phyloP scores from a whole-genome alignment of 2,797 vertebrate genomes.

The Parauchenoglanis ngamensis region DNA sequence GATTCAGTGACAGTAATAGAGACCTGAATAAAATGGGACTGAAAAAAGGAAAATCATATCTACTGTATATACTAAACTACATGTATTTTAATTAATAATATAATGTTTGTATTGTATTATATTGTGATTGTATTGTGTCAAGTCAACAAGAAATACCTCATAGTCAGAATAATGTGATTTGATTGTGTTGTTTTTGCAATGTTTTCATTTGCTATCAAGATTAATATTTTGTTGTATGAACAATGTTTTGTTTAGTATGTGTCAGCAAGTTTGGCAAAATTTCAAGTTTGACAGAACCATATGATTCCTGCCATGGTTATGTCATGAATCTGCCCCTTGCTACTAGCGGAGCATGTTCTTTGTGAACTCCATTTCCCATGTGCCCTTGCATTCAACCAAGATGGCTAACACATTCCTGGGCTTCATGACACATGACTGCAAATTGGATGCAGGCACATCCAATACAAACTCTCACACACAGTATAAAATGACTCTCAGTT shows the following conservation, averaged over 20 bases:
- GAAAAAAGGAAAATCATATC: neutral
- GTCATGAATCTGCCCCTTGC: too few species aligned
- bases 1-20: neutral
- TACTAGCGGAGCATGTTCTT: too few species aligned
- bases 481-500: too few species aligned
- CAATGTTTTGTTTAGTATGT: neutral
- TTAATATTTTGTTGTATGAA: neutral
- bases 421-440: too few species aligned
- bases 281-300: slow-evolving; percentile 2
- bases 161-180: neutral
- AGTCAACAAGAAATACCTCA: neutral
- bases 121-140: neutral
- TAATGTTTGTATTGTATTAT: neutral
- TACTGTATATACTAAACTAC: neutral
- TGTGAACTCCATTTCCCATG: too few species aligned
- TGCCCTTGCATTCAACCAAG: too few species aligned
- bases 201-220: neutral
- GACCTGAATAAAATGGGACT: neutral
- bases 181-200: neutral
- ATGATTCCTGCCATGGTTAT: neutral
- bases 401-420: too few species aligned
- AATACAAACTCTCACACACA: too few species aligned
- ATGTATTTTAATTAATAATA: neutral
- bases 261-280: neutral
- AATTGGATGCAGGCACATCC: too few species aligned